These are phyloP conservation scores for Ophion costatus DNA, from an alignment of 2,888 invertebrate genomes.

Conservation along the genomic window DNA sequence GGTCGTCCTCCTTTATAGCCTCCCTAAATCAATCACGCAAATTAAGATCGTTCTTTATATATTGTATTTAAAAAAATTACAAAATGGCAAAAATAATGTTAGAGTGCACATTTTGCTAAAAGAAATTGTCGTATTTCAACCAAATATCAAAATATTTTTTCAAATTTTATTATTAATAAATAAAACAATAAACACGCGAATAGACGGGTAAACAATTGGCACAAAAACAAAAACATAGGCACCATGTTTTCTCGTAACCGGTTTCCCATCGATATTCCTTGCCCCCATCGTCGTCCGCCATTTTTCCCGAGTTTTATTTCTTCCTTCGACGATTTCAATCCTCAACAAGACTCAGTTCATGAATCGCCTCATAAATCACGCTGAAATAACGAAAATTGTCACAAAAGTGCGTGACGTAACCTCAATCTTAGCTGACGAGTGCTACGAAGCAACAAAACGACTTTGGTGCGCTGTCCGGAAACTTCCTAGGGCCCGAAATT, in stretches of 20 bases:
- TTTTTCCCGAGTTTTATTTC: constrained; percentile 87
- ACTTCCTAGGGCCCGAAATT: constrained; percentile 5
- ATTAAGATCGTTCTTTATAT: background rate
- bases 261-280: constrained; percentile 98
- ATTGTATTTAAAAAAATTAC: background rate
- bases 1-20: constrained; percentile 97
- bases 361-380: background rate
- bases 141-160: background rate
- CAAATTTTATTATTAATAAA: constrained; percentile 1
- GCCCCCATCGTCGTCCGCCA: constrained; percentile 91
- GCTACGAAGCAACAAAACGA: background rate
- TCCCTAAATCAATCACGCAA: constrained; percentile 86
- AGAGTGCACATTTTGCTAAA: no score
- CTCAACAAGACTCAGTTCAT: background rate
- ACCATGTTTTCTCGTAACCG: constrained; percentile 97
- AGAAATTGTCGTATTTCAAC: background rate
- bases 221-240: constrained; percentile 43
- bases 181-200: constrained; percentile 11
- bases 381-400: background rate
- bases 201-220: background rate
- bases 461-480: background rate
- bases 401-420: background rate
- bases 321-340: background rate
- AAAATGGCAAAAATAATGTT: background rate
- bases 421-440: background rate